These are phyloP conservation scores for Desmophyllum pertusum DNA, from an alignment of 92 coral and sea anemone species.

Conservation along the genomic window DNA sequence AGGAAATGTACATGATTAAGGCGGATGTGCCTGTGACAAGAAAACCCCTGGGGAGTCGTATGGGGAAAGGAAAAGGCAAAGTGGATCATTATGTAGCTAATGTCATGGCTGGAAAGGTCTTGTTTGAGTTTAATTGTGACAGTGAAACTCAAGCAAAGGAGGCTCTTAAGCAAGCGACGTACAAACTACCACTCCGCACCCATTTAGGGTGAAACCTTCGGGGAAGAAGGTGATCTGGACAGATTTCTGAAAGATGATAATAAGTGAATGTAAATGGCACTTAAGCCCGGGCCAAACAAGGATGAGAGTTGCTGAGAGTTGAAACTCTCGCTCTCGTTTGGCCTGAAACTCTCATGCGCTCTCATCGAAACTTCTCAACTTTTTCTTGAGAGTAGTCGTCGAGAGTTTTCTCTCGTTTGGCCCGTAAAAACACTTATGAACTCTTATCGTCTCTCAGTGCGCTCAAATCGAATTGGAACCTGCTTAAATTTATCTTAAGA, in stretches of 20 bases:
- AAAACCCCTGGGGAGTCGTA: conserved; percentile 93
- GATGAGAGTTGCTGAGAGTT: background rate
- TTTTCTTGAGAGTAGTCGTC: too few species aligned
- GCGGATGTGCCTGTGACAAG: conserved; percentile 90
- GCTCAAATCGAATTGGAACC: too few species aligned
- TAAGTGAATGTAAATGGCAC: background rate
- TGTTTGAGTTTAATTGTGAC: conserved; percentile 96
- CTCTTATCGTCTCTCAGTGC: too few species aligned
- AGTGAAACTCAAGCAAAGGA: conserved; percentile 88
- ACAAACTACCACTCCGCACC: conserved; percentile 86
- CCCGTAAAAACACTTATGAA: too few species aligned
- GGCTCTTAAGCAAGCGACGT: conserved; percentile 83
- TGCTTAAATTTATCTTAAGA: too few species aligned
- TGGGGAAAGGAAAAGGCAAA: conserved; percentile 99
- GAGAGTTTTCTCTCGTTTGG: too few species aligned
- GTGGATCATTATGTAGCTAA: conserved; percentile 91
- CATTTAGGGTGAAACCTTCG: conserved; percentile 88
- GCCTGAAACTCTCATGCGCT: too few species aligned
- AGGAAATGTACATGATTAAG: conserved; percentile 85
- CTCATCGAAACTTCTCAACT: too few species aligned
- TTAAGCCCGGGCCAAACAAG: background rate
- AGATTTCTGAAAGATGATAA: conserved; percentile 54
- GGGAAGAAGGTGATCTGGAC: conserved; percentile 90
- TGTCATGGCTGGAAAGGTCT: conserved; percentile 89
- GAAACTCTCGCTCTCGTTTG: too few species aligned